These are phyloP conservation scores for Parthenolecanium corni DNA, from an alignment of 2,888 invertebrate genomes.

Conservation along the genomic window DNA sequence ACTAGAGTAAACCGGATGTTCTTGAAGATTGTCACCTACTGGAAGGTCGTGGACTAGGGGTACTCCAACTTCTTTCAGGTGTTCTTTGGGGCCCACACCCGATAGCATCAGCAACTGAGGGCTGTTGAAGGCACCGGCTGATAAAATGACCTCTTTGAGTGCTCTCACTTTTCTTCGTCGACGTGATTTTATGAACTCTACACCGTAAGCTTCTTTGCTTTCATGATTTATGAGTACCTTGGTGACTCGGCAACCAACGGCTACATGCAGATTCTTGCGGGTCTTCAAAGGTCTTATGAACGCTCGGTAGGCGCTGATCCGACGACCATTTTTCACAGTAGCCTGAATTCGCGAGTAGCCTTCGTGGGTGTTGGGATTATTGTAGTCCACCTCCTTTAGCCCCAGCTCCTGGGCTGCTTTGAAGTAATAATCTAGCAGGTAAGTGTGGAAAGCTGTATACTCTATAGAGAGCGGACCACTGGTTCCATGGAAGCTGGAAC, in stretches of 20 bases:
- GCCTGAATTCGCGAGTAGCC: conserved; percentile 46
- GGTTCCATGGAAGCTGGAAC: conserved; percentile 30
- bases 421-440: conserved; percentile 51
- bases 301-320: conserved; percentile 46
- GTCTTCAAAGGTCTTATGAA: conserved; percentile 41
- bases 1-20: conserved; percentile 47
- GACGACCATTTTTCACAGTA: conserved; percentile 42
- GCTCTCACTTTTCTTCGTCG: conserved; percentile 38
- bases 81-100: conserved; percentile 50
- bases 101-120: conserved; percentile 58
- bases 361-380: conserved; percentile 32
- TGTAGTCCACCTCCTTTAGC: conserved; percentile 44
- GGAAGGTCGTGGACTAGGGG: conserved; percentile 16
- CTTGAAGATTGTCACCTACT: conserved; percentile 30
- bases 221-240: conserved; percentile 37
- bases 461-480: conserved; percentile 24
- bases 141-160: conserved; percentile 49
- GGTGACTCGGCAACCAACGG: conserved; percentile 35
- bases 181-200: conserved; percentile 39
- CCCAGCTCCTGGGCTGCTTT: conserved; percentile 54
- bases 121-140: conserved; percentile 66
- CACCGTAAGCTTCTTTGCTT: conserved; percentile 40
- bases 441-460: conserved; percentile 40
- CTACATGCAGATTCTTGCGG: conserved; percentile 37
- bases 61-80: conserved; percentile 44